Evolutionary conservation across 1,140 invertebrate species (phyloP).

Genomic region (Brachystomella parvula): DNA sequence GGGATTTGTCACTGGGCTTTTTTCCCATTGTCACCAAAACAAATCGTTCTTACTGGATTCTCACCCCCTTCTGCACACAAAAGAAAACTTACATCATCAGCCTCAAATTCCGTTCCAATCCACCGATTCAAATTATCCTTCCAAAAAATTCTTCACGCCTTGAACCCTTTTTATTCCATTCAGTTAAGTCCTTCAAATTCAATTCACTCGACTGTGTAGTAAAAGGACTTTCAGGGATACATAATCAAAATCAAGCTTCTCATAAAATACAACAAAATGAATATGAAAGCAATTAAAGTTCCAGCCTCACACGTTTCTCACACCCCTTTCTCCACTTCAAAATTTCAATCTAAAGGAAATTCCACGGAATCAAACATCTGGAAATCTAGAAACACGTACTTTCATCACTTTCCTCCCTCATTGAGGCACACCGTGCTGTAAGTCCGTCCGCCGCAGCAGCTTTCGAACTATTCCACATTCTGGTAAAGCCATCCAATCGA

Average conservation of each 20-base stretch:
- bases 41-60: neutral
- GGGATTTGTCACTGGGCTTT: slow-evolving; percentile 6
- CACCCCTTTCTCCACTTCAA: neutral
- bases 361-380: neutral
- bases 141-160: slow-evolving; percentile 7
- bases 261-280: too few relatives aligned
- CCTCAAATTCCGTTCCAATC: slow-evolving; percentile 3
- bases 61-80: neutral
- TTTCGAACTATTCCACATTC: too few relatives aligned
- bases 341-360: neutral
- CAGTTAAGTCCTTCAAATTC: too few relatives aligned
- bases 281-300: slow-evolving; percentile 13
- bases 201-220: neutral
- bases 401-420: neutral
- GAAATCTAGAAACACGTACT: neutral
- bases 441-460: neutral
- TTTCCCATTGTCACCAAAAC: slow-evolving; percentile 1
- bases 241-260: neutral
- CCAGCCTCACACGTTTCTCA: neutral
- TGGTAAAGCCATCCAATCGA: too few relatives aligned
- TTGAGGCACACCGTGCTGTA: too few relatives aligned
- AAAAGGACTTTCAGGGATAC: too few relatives aligned
- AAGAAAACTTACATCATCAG: neutral
- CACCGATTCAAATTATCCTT: slow-evolving; percentile 2
- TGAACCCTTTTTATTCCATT: neutral